These are phyloP conservation scores for Neoaliturus tenellus DNA, from an alignment of 2,888 invertebrate species.

Conservation along the genomic window DNA sequence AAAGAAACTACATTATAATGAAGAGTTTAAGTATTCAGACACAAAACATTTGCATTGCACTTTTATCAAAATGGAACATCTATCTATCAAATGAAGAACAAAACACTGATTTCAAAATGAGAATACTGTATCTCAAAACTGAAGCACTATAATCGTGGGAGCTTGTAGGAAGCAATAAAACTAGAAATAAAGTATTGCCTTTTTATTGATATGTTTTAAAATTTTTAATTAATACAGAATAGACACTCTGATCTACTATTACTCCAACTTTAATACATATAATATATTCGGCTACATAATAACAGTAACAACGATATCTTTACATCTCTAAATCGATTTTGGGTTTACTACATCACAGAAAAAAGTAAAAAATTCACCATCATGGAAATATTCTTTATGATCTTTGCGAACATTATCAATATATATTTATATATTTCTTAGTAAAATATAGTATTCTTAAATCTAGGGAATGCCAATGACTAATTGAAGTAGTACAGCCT, in stretches of 20 bases:
- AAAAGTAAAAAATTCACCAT: conserved; percentile 43
- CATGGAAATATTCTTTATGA: conserved; percentile 14
- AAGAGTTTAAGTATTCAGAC: too few species aligned
- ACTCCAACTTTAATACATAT: conserved; percentile 23
- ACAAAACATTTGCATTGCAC: too few species aligned
- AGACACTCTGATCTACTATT: conserved; percentile 43
- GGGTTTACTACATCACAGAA: conserved; percentile 43
- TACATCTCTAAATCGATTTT: conserved; percentile 16
- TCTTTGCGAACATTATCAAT: not conserved
- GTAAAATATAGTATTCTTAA: conserved; percentile 49
- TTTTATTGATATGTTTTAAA: conserved; percentile 54
- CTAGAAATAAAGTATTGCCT: conserved; percentile 42
- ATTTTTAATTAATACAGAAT: conserved; percentile 47
- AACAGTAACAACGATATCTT: conserved; percentile 50
- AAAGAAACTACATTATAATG: too few species aligned
- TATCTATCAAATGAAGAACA: too few species aligned
- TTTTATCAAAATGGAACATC: too few species aligned
- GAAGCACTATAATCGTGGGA: too few species aligned
- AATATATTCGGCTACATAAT: conserved; percentile 9
- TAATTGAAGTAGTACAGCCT: conserved; percentile 2
- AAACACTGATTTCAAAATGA: too few species aligned
- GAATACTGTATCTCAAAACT: too few species aligned
- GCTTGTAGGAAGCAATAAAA: not conserved
- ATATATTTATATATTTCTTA: conserved; percentile 29
- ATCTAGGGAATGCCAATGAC: conserved; percentile 13